A percentile compares a stretch with the other conserved stretches of the same genome.
Evolutionary conservation across 2,888 invertebrate genomes (phyloP).

Genomic region (Mylabris sibirica): DNA sequence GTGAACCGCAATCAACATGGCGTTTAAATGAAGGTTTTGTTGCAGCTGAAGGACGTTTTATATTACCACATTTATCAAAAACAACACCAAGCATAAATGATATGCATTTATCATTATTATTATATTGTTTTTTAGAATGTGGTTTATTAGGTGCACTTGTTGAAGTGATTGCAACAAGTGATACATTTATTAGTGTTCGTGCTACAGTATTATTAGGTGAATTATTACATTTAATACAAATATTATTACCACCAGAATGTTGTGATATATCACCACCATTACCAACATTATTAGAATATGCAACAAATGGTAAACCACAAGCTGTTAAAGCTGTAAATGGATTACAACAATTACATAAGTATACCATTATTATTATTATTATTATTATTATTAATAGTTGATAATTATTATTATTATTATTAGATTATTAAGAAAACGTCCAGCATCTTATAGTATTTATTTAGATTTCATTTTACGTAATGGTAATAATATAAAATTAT

Average conservation of each 20-base stretch:
- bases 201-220: conserved; percentile 91
- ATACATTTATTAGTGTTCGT: conserved; percentile 88
- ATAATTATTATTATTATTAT: conserved; percentile 23
- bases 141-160: conserved; percentile 89
- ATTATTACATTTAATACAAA: conserved; percentile 85
- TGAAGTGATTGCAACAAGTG: conserved; percentile 89
- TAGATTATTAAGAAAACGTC: conserved; percentile 78
- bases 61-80: conserved; percentile 86
- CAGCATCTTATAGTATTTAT: conserved; percentile 83
- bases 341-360: conserved; percentile 76
- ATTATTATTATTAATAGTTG: conserved; percentile 12
- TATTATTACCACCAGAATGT: conserved; percentile 86
- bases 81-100: conserved; percentile 89
- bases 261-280: conserved; percentile 84
- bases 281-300: conserved; percentile 82
- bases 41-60: conserved; percentile 86
- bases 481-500: conserved; percentile 53
- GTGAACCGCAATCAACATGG: conserved; percentile 86
- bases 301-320: conserved; percentile 79
- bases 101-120: conserved; percentile 86
- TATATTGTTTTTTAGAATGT: conserved; percentile 87
- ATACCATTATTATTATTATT: conserved; percentile 29
- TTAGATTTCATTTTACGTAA: conserved; percentile 77
- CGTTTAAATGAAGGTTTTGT: conserved; percentile 92
- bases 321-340: conserved; percentile 86